phyloP scores from a whole-genome alignment of 2,797 vertebrate species.

The Psittacula echo region DNA sequence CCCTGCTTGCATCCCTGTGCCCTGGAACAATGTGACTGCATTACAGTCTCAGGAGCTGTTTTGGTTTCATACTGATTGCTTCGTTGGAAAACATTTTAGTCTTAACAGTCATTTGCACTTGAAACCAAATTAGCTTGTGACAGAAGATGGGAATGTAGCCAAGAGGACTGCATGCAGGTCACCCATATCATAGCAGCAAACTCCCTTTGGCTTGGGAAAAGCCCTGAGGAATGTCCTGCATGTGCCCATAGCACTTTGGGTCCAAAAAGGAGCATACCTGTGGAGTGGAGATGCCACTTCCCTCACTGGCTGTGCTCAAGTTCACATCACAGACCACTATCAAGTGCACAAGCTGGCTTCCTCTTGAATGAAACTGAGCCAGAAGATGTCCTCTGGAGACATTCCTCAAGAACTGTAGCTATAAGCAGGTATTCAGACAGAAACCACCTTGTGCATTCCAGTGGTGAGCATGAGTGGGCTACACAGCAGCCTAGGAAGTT shows the following conservation, averaged over 20 bases:
- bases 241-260: neutral
- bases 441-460: neutral
- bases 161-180: neutral
- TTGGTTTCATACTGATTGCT: neutral
- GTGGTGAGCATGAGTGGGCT: neutral
- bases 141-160: neutral
- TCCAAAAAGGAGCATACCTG: rapidly evolving
- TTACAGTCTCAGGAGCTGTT: neutral
- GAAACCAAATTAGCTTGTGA: neutral
- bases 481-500: neutral
- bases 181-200: neutral
- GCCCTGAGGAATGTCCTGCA: neutral
- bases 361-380: neutral
- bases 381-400: neutral
- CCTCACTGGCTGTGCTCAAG: neutral
- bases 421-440: neutral
- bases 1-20: neutral
- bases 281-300: neutral
- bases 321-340: neutral
- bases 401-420: neutral
- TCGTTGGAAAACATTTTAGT: neutral
- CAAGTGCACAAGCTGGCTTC: neutral
- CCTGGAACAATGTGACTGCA: neutral
- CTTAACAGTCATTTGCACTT: neutral
- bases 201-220: neutral